Base-by-base conservation (phyloP, 2,797 vertebrate species). In the Babyrousa celebensis region DNA sequence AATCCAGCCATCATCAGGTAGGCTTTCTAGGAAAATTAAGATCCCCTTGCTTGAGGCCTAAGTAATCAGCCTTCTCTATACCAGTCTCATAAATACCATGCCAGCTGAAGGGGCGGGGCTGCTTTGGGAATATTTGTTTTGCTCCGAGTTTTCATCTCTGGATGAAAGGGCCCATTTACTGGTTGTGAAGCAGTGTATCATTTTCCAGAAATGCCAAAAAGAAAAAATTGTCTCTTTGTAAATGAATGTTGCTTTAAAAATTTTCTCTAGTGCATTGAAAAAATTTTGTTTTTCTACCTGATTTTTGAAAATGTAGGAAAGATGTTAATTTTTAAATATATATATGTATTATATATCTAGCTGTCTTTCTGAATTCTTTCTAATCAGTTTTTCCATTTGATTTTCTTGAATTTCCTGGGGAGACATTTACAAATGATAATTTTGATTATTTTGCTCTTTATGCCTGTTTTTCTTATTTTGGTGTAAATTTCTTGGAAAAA, bases 401-500 rank as follows among this genome's bases (percentile, higher is more conserved):
- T 84, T 84, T 18, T 86, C 91, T 96, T 87, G 21, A 36, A 79
- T 84, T 89, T 96, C 86, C 36, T 86, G 52, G 72, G 62, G 29
- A 83, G 68, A 85, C 20, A 63, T 91, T 92, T 92, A 63, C 62
- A 97, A 74, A 86, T 68, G 84, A 77, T 92, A 70, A 62, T 71
- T 75, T 94, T 85, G 9, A 62, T 85, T 77, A 72, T 89, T 90
- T 92, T 84, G 48, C 36, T 77, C 21, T 78, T 65, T 80, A 29
- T 89, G 21, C 23, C 56, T 74, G 0, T 91, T 91, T 74, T 84
- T 90, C 17, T 79, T 85, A 65, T 60, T 94, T 6, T 75, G 78
- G 36, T 91, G 17, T 78, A 16, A 63, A 48, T 90, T 65, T 95
- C 62, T 97, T 94, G 94, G 88, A 96, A 74, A 94, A 84, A 54